Base-by-base conservation (phyloP, 2,113 vertebrate species). In the Rhabdornis inornatus region DNA sequence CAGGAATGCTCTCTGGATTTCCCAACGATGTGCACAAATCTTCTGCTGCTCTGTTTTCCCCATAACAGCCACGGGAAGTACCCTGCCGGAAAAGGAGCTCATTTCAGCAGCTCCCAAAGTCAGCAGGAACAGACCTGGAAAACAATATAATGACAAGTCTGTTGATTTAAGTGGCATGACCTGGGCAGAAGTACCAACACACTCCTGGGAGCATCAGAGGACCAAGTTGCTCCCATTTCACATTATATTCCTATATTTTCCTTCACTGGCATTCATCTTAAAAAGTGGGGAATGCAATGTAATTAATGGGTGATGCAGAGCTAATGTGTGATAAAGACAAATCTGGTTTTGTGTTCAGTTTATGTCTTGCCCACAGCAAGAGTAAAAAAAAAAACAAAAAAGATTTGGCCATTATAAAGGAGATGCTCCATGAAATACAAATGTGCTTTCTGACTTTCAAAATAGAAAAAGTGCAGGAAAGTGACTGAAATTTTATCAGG, bases 181-280 rank as follows among this genome's bases (percentile, higher is more conserved):
- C 42, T 64, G 40, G 61, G 28, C 59, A 84, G 55, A 24, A 1
- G 0, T 6, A 19, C 59, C 0, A 0, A 24, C 33, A 39, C 13
- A 1, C 35, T 66, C 55, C 55, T 2, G 2, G 61, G 47, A 87
- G 18, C 21, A 65, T 0, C 3, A 37, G 37, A 39, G 72, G 19
- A 76, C 16, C 30, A 33, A 42, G 24, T 8, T 3, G 2, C 56
- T 83, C 83, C 47, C 47, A 52, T 3, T 90, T 82, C 64, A 63
- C 10, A 2, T 5, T 44, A 7, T 8, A 63, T 56, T 88, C 77
- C 69, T 89, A 19, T 37, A 89, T 77, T 79, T 83, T 27, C 7
- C 35, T 55, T 27, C 1, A 3, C 39, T 77, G 83, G 50, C 68
- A 28, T 88, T 90, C 47, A 33, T 37, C 13, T 83, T 77, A 35